Evolutionary conservation across 2,797 vertebrate genomes (phyloP).

Genomic region (Liasis olivaceus): DNA sequence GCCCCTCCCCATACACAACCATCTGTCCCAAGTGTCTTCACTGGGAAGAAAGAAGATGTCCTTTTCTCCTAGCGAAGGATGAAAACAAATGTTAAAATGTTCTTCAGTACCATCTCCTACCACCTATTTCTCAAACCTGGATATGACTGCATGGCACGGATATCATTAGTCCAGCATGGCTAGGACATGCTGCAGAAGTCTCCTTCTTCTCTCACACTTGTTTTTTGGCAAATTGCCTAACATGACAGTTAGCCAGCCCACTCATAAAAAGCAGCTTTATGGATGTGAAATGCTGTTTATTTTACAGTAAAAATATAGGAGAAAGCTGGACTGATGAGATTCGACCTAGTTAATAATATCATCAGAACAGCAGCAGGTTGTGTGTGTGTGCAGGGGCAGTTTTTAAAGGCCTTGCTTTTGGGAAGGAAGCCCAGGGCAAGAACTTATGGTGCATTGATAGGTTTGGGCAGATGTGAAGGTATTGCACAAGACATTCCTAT

Average conservation of each 20-base stretch:
- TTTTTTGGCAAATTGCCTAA: background rate
- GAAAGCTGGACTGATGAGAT: background rate
- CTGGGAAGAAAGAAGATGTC: background rate
- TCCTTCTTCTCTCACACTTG: background rate
- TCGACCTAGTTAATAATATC: background rate
- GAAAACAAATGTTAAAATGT: background rate
- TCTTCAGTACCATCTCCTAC: background rate
- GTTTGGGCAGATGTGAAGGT: background rate
- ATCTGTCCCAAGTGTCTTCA: background rate
- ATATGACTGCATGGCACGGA: background rate
- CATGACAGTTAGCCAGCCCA: background rate
- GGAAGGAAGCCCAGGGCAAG: background rate
- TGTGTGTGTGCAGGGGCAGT: background rate
- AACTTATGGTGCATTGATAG: background rate
- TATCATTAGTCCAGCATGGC: background rate
- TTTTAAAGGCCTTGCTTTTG: background rate
- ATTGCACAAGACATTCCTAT: background rate
- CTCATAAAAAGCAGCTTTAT: background rate
- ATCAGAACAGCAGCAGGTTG: background rate
- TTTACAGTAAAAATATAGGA: background rate
- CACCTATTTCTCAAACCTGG: background rate
- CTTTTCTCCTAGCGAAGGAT: background rate
- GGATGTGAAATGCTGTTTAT: background rate
- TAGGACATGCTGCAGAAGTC: background rate
- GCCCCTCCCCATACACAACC: background rate